phyloP scores from a whole-genome alignment of 2,888 invertebrate species.

The Polymixis lichenea region DNA sequence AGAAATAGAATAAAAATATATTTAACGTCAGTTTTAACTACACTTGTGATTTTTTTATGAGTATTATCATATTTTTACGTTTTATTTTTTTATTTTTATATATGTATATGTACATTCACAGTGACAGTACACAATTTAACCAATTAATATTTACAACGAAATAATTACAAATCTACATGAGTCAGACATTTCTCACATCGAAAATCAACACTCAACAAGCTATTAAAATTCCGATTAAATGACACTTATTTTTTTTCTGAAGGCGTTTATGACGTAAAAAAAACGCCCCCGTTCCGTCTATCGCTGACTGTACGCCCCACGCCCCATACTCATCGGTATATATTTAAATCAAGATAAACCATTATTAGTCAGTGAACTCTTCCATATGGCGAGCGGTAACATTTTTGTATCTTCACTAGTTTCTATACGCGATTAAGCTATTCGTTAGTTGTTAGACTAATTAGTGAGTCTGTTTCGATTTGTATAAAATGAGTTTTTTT shows the following conservation, averaged over 20 bases:
- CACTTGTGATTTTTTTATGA: not conserved
- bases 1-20: not conserved
- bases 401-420: constrained; percentile 10
- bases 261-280: constrained; percentile 23
- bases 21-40: not conserved
- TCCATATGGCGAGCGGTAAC: constrained; percentile 25
- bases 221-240: constrained; percentile 39
- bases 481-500: not conserved
- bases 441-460: not conserved
- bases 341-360: constrained; percentile 50
- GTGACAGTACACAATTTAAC: not conserved
- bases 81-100: too few relatives aligned
- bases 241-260: constrained; percentile 9
- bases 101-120: not conserved
- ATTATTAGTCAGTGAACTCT: constrained; percentile 52
- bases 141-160: constrained; percentile 1
- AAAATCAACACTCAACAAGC: constrained; percentile 21
- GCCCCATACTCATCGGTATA: constrained; percentile 38
- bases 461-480: not conserved
- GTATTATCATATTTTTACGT: not conserved
- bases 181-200: not conserved
- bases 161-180: constrained; percentile 11
- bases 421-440: constrained; percentile 10
- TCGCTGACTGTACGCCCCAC: constrained; percentile 44
- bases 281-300: constrained; percentile 45